Evolutionary conservation across 2,797 vertebrate genomes (phyloP), one percentile per base, ranked within the genome.

Genomic region (Thunnus albacares): DNA sequence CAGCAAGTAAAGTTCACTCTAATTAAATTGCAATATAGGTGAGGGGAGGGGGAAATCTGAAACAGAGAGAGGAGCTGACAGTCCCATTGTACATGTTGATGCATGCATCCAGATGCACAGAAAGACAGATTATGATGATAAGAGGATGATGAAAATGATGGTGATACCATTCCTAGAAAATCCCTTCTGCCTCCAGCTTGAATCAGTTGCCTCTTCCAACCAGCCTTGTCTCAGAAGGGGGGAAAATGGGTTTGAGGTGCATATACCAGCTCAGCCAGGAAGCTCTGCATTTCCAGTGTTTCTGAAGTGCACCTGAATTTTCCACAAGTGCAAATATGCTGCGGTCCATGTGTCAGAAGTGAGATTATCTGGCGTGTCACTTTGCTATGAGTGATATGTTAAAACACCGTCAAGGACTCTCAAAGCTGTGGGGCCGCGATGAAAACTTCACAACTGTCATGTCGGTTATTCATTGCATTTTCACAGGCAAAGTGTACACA

Each of bases 391-490:
- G 72, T 81, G 79, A 93, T 87, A 58, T 52, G 20, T 76, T 79
- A 69, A 84, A 91, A 85, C 75, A 66, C 72, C 41, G 49, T 53
- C 69, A 79, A 89, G 76, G 83, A 80, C 79, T 84, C 76, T 85
- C 10, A 51, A 84, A 87, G 85, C 89, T 85, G 81, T 71, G 60
- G 79, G 68, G 82, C 75, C 30, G 38, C 43, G 66, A 80, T 86
- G 72, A 89, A 87, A 92, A 83, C 84, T 80, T 92, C 71, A 84
- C 68, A 90, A 79, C 85, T 89, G 80, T 81, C 81, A 85, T 74
- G 56, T 93, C 81, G 61, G 79, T 87, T 91, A 78, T 89, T 91
- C 67, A 83, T 72, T 56, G 59, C 24, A 20, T 81, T 89, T 79
- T 89, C 77, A 80, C 78, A 62, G 71, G 78, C 64, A 80, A 65